phyloP scores from a whole-genome alignment of 2,113 vertebrate species.

The Progne subis region DNA sequence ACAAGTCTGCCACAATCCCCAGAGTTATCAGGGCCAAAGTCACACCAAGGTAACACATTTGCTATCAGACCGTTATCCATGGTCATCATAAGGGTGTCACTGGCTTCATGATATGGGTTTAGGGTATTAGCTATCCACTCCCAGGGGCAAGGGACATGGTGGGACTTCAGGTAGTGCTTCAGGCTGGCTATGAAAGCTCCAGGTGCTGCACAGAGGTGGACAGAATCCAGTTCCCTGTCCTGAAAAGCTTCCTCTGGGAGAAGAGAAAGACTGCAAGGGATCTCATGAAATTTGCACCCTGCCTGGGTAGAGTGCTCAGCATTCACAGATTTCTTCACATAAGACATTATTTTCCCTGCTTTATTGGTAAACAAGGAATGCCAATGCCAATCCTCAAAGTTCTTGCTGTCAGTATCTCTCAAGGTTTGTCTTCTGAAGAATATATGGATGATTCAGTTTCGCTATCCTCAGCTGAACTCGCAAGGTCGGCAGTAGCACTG shows the following conservation, averaged over 20 bases:
- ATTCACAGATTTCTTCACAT: constrained; percentile 79
- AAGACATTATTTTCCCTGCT: constrained; percentile 83
- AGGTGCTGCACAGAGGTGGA: constrained; percentile 91
- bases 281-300: constrained; percentile 93
- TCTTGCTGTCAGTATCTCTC: constrained; percentile 83
- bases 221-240: constrained; percentile 80
- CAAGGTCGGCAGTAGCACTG: background rate
- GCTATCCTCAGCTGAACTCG: constrained; percentile 74
- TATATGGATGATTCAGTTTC: constrained; percentile 64
- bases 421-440: constrained; percentile 24
- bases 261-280: constrained; percentile 80
- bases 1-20: background rate
- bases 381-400: constrained; percentile 87
- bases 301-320: constrained; percentile 95
- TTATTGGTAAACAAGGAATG: constrained; percentile 92
- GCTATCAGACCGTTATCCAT: constrained; percentile 87
- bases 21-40: background rate
- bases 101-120: constrained; percentile 89
- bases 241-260: constrained; percentile 80
- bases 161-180: constrained; percentile 89
- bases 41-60: constrained; percentile 86
- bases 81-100: constrained; percentile 81
- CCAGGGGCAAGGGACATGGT: constrained; percentile 81
- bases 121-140: constrained; percentile 90
- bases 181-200: constrained; percentile 90